phyloP scores from a whole-genome alignment of 2,797 vertebrate genomes.

The Capromys pilorides region DNA sequence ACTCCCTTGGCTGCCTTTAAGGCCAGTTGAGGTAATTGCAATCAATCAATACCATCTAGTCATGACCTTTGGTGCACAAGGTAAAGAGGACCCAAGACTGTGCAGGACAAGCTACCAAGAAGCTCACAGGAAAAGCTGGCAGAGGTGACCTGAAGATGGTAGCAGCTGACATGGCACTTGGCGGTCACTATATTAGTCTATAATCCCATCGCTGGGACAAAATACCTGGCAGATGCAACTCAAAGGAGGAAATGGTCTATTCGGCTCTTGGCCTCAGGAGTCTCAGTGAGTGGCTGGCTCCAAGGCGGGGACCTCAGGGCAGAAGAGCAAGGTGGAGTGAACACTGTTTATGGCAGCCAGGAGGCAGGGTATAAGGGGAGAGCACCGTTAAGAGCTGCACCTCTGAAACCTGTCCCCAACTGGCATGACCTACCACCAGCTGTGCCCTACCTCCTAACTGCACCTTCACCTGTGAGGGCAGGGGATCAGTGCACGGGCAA shows the following conservation, averaged over 20 bases:
- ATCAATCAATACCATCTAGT: not conserved
- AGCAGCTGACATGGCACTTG: too few relatives aligned
- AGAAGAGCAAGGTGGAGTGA: not conserved
- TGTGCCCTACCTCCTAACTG: not conserved
- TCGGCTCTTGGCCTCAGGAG: not conserved
- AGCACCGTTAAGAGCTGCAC: not conserved
- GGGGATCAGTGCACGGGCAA: not conserved
- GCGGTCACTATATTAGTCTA: not conserved
- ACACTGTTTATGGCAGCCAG: not conserved
- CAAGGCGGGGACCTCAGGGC: not conserved
- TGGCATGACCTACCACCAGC: not conserved
- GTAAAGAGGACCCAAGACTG: not conserved
- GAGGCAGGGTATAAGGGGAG: not conserved
- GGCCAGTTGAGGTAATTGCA: not conserved
- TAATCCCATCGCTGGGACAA: not conserved
- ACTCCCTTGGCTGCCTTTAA: not conserved
- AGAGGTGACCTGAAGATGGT: not conserved
- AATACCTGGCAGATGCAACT: not conserved
- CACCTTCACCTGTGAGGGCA: not conserved
- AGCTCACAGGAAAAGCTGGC: not conserved
- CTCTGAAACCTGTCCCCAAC: not conserved
- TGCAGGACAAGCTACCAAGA: not conserved
- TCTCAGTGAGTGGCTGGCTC: not conserved
- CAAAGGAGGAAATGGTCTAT: not conserved
- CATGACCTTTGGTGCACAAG: not conserved